These are phyloP conservation scores for Chamaea fasciata DNA, from an alignment of 2,113 vertebrate genomes.

Conservation along the genomic window DNA sequence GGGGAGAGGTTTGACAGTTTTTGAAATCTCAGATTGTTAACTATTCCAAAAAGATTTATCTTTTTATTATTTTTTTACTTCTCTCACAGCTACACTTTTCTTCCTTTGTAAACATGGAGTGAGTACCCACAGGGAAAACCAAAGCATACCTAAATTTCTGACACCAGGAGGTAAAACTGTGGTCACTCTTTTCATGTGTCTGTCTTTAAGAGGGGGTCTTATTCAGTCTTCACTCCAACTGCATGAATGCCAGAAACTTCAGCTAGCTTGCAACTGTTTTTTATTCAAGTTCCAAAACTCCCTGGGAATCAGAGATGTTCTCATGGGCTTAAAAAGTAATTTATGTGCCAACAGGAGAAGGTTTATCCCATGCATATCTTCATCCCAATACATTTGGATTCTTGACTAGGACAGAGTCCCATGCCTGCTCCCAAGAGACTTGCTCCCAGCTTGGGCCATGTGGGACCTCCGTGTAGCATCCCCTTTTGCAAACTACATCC, in stretches of 20 bases:
- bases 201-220: background rate
- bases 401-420: background rate
- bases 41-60: background rate
- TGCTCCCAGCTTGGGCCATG: background rate
- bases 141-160: background rate
- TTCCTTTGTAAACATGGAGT: background rate
- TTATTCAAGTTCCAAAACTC: background rate
- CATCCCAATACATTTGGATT: background rate
- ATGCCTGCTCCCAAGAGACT: rapidly evolving
- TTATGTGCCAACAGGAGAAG: background rate
- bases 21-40: background rate
- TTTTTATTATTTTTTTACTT: background rate
- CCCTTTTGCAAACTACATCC: background rate
- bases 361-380: background rate
- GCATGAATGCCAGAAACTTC: background rate
- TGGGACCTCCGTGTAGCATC: background rate
- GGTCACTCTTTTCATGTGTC: background rate
- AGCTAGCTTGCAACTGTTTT: background rate
- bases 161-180: background rate
- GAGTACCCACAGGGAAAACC: background rate
- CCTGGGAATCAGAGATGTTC: background rate
- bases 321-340: background rate
- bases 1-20: background rate
- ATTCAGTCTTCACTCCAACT: background rate
- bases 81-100: background rate